phyloP scores from a whole-genome alignment of 2,888 invertebrate species.

The Nudaria mundana region DNA sequence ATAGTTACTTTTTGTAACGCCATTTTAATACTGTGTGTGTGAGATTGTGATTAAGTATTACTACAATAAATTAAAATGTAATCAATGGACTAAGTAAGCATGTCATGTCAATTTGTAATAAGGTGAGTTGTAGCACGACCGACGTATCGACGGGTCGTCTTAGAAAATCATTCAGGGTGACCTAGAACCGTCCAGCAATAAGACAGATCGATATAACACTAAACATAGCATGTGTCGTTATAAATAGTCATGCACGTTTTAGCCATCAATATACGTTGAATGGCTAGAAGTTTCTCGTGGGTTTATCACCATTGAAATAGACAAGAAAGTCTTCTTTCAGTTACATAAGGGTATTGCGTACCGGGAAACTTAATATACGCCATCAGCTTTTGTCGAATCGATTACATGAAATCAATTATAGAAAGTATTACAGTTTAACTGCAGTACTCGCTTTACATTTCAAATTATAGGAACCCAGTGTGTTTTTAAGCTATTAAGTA shows the following conservation, averaged over 20 bases:
- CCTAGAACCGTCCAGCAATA: constrained; percentile 63
- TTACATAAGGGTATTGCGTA: constrained; percentile 39
- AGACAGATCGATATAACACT: constrained; percentile 49
- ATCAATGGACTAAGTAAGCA: constrained; percentile 27
- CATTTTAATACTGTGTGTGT: too few relatives aligned
- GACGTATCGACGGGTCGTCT: constrained; percentile 27
- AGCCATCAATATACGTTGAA: constrained; percentile 34
- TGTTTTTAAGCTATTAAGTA: too few relatives aligned
- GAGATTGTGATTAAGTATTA: too few relatives aligned
- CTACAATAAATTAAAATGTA: too few relatives aligned
- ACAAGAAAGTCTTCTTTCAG: constrained; percentile 24
- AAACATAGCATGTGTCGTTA: constrained; percentile 39
- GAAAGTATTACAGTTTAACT: constrained; percentile 30
- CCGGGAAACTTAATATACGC: constrained; percentile 33
- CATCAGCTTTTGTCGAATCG: constrained; percentile 34
- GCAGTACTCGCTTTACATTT: constrained; percentile 13
- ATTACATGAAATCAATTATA: constrained; percentile 41
- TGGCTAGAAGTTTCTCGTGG: constrained; percentile 29
- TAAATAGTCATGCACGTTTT: constrained; percentile 32
- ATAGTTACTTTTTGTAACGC: too few relatives aligned
- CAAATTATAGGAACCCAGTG: too few relatives aligned
- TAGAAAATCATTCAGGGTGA: constrained; percentile 46
- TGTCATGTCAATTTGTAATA: constrained; percentile 22
- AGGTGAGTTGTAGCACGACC: constrained; percentile 12
- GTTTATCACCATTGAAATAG: constrained; percentile 29